Percentiles rank a stretch among this genome's conserved stretches.
Conservation (phyloP, 1,140 invertebrate species). For the Archegozetes longisetosus region DNA sequence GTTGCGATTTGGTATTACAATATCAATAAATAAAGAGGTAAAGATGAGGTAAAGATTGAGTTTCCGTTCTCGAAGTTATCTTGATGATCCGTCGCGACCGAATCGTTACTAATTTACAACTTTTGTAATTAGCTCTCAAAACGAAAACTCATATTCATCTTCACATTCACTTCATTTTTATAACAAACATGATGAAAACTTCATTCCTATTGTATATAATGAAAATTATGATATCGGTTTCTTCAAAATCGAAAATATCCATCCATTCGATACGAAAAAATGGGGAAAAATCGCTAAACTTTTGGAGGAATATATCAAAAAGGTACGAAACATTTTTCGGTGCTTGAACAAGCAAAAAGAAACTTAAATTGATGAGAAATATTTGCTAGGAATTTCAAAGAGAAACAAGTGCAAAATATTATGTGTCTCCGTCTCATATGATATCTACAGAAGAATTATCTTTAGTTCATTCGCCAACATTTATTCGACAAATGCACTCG, state of each 20-base stretch:
- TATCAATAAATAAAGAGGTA: too few species aligned
- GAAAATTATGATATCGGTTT: constrained; percentile 65
- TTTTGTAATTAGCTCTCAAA: not conserved
- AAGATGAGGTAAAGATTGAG: too few species aligned
- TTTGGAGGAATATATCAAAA: constrained; percentile 31
- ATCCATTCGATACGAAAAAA: constrained; percentile 75
- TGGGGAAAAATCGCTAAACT: constrained; percentile 50
- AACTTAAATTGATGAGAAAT: not conserved
- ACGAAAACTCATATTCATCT: not conserved
- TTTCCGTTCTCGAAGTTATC: too few species aligned
- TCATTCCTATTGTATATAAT: constrained; percentile 51
- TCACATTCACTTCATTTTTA: not conserved
- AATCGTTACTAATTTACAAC: too few species aligned
- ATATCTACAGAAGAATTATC: constrained; percentile 9
- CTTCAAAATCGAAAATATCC: constrained; percentile 57
- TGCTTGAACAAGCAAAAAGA: constrained; percentile 32
- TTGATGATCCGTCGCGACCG: too few species aligned
- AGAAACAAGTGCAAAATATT: not conserved
- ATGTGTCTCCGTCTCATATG: constrained; percentile 12
- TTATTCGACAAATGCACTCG: constrained; percentile 1
- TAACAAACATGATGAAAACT: not conserved
- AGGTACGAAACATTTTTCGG: constrained; percentile 23
- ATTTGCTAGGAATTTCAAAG: not conserved
- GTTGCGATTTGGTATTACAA: not conserved
- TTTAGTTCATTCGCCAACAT: constrained; percentile 9